phyloP scores from a whole-genome alignment of 2,888 invertebrate species.

The Meiosimyza decipiens region DNA sequence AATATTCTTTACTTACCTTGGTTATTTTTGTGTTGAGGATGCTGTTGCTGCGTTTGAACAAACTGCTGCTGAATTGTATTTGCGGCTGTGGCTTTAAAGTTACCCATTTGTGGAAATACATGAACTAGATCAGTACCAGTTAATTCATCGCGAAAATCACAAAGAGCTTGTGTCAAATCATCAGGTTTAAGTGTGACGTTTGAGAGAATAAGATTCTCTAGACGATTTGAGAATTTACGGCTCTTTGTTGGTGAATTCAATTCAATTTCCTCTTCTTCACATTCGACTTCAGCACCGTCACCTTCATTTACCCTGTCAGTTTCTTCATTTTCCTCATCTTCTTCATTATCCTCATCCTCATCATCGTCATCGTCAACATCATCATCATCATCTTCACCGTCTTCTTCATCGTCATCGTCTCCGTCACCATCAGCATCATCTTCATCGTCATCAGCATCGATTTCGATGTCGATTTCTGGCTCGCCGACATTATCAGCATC shows the following conservation, averaged over 20 bases:
- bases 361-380: slow-evolving; percentile 52
- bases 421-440: slow-evolving; percentile 40
- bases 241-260: slow-evolving; percentile 53
- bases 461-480: slow-evolving; percentile 51
- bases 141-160: slow-evolving; percentile 64
- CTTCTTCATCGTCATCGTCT: slow-evolving; percentile 61
- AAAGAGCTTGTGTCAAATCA: slow-evolving; percentile 62
- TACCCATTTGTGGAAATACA: slow-evolving; percentile 62
- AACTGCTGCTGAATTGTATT: slow-evolving; percentile 17
- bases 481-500: slow-evolving; percentile 45
- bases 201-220: slow-evolving; percentile 62
- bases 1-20: slow-evolving; percentile 45
- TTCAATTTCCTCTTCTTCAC: slow-evolving; percentile 48
- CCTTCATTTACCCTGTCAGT: slow-evolving; percentile 39
- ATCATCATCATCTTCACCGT: slow-evolving; percentile 49
- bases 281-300: slow-evolving; percentile 28
- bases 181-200: slow-evolving; percentile 59
- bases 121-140: slow-evolving; percentile 62
- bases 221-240: slow-evolving; percentile 58
- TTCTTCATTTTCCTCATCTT: slow-evolving; percentile 48
- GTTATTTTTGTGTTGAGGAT: slow-evolving; percentile 21
- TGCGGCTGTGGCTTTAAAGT: slow-evolving; percentile 56
- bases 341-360: slow-evolving; percentile 54
- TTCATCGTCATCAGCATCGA: slow-evolving; percentile 47
- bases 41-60: slow-evolving; percentile 23